phyloP scores from a whole-genome alignment of 2,113 vertebrate species.

The Mormyrus lacerda region DNA sequence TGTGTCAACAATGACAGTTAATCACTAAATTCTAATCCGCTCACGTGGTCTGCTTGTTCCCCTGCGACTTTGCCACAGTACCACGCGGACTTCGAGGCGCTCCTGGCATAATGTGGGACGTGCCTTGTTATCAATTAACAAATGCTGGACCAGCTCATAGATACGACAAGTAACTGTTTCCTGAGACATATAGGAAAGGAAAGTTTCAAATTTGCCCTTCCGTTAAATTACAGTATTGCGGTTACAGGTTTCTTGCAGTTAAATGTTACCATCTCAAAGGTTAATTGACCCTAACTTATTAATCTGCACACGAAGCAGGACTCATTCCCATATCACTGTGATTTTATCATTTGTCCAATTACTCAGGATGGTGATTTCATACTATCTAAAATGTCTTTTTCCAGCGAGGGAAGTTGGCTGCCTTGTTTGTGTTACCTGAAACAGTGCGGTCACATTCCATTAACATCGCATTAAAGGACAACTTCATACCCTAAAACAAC shows the following conservation, averaged over 20 bases:
- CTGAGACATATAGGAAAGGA: background rate
- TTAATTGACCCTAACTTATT: conserved; percentile 65
- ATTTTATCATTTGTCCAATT: conserved; percentile 74
- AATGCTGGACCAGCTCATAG: background rate
- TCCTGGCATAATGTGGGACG: background rate
- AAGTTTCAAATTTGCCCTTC: background rate
- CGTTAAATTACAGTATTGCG: background rate
- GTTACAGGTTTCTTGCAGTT: conserved; percentile 16
- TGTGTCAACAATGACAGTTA: too few relatives aligned
- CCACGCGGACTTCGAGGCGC: background rate
- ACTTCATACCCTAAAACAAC: background rate
- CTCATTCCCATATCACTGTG: conserved; percentile 74
- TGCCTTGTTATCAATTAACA: background rate
- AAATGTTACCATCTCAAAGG: conserved; percentile 49
- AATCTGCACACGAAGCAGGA: conserved; percentile 69
- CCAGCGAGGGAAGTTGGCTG: conserved; percentile 29
- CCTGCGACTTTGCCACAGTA: background rate
- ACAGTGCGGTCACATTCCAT: background rate
- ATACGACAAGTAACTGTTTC: background rate
- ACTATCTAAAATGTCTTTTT: conserved; percentile 79
- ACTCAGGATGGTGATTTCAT: conserved; percentile 74
- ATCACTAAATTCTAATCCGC: too few relatives aligned
- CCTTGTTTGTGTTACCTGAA: background rate
- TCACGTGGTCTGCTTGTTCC: background rate
- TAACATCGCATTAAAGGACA: background rate